Evolutionary conservation across 1,140 invertebrate species (phyloP).

Genomic region (Apis laboriosa): DNA sequence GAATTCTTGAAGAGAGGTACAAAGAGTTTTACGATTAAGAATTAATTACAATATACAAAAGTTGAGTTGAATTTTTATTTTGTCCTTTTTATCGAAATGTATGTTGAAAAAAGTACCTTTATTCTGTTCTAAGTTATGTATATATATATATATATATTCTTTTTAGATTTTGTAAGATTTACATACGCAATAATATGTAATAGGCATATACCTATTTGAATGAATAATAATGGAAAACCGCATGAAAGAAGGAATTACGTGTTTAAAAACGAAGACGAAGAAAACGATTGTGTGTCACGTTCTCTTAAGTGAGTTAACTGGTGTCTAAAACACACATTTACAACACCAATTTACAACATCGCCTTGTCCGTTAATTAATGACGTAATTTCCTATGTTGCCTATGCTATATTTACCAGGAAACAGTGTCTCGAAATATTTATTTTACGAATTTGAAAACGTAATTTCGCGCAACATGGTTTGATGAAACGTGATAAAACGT

Average conservation of each 20-base stretch:
- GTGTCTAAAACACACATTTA: constrained; percentile 9
- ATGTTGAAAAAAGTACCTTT: no score
- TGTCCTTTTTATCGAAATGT: no score
- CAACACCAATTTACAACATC: constrained; percentile 21
- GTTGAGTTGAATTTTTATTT: no score
- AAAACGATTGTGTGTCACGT: background rate
- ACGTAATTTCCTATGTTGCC: constrained; percentile 15
- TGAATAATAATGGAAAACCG: background rate
- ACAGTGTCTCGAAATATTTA: background rate
- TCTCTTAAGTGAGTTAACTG: constrained; percentile 2
- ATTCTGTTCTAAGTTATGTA: no score
- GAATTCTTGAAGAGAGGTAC: no score
- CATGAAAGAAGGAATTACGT: background rate
- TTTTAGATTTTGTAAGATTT: no score
- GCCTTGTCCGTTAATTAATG: constrained; percentile 31
- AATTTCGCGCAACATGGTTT: background rate
- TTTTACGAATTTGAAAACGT: background rate
- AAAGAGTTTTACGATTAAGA: no score
- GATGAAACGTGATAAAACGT: background rate
- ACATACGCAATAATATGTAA: no score
- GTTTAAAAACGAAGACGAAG: background rate
- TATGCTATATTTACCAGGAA: background rate
- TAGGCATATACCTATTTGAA: background rate
- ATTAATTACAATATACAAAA: no score
- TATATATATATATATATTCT: no score